Conservation (phyloP, 2,113 vertebrate species). For the Thamnophis sirtalis region DNA sequence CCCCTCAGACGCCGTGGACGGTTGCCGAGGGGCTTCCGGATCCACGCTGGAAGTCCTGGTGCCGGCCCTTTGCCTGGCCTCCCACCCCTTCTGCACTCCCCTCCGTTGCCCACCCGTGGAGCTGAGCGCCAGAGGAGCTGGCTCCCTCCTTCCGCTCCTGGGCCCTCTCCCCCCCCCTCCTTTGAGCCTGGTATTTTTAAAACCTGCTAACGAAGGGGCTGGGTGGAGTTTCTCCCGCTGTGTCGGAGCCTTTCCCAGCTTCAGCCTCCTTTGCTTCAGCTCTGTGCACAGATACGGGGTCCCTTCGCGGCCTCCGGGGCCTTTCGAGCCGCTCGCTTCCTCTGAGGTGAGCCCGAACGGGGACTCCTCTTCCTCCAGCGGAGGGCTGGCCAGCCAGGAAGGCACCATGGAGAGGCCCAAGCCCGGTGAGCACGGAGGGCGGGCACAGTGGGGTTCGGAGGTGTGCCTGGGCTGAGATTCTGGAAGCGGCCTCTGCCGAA, state of each 20-base stretch:
- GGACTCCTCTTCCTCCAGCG: conserved; percentile 77
- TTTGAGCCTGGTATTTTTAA: background rate
- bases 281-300: conserved; percentile 65
- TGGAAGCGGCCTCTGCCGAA: too few relatives aligned
- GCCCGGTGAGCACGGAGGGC: conserved; percentile 67
- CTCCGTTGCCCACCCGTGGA: background rate
- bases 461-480: background rate
- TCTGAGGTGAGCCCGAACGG: conserved; percentile 78
- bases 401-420: conserved; percentile 86
- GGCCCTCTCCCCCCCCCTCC: background rate
- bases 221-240: background rate
- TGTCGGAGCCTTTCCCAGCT: background rate
- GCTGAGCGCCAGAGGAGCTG: background rate
- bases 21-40: background rate
- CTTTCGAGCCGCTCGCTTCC: conserved; percentile 74
- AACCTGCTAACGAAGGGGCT: background rate
- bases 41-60: fast-evolving
- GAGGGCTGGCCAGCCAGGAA: conserved; percentile 82
- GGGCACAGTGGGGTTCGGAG: background rate
- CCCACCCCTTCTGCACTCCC: background rate
- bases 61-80: background rate
- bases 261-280: background rate
- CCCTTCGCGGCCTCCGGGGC: conserved; percentile 69
- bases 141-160: background rate
- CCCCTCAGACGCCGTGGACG: background rate